Conservation (phyloP, 2,888 invertebrate species). For the Pristionchus exspectatus region DNA sequence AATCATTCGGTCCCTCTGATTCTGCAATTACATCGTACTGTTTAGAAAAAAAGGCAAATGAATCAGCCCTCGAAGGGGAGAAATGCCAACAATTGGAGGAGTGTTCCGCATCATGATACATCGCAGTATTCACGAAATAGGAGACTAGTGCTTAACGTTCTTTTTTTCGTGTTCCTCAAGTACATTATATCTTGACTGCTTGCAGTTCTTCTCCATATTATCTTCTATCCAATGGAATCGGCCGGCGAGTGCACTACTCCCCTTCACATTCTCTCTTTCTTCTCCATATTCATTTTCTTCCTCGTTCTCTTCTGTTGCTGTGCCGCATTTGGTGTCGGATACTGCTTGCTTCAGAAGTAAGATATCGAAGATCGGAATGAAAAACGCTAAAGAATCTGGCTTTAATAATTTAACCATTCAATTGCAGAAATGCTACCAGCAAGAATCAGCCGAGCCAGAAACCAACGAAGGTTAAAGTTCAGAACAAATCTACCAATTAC, state of each 20-base stretch:
- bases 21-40: not conserved
- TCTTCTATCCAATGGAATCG: not conserved
- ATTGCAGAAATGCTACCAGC: not conserved
- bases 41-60: not conserved
- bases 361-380: not conserved
- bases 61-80: not conserved
- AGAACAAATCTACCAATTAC: not conserved
- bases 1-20: not conserved
- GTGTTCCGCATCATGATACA: not conserved
- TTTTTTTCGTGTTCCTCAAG: not conserved
- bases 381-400: not conserved
- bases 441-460: not conserved
- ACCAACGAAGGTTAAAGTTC: not conserved
- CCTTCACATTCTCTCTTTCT: not conserved
- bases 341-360: not conserved
- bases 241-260: not conserved
- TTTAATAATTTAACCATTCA: too few species aligned
- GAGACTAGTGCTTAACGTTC: not conserved
- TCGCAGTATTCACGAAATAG: not conserved
- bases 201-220: not conserved
- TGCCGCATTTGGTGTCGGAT: not conserved
- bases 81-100: constrained; percentile 31
- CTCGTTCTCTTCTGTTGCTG: not conserved
- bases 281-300: constrained; percentile 14
- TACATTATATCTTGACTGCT: not conserved